phyloP scores from a whole-genome alignment of 2,888 invertebrate species.

The Tipula unca region DNA sequence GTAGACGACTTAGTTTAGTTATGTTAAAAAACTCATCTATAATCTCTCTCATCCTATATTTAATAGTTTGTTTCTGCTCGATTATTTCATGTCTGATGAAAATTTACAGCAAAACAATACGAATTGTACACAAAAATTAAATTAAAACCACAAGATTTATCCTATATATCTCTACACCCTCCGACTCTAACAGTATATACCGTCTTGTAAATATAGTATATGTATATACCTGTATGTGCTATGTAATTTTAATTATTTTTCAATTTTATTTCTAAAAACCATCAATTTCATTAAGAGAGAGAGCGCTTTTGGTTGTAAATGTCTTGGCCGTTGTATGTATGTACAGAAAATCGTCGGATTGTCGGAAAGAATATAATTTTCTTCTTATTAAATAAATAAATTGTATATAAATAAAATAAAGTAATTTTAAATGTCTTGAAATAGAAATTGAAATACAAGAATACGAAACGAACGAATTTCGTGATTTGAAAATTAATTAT shows the following conservation, averaged over 20 bases:
- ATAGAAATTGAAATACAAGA: not conserved
- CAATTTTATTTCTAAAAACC: not conserved
- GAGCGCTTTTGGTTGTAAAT: not conserved
- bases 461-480: not conserved
- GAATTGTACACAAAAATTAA: not conserved
- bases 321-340: not conserved
- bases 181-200: not conserved
- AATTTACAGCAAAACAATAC: not conserved
- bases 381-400: not conserved
- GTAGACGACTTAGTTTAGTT: not conserved
- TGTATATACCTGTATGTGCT: not conserved
- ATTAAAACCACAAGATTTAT: conserved; percentile 14
- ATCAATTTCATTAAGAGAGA: not conserved
- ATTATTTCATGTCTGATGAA: not conserved
- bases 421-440: not conserved
- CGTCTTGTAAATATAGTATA: not conserved
- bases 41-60: not conserved
- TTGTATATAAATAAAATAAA: not conserved
- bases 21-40: not conserved
- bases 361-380: not conserved
- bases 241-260: not conserved
- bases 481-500: conserved; percentile 2
- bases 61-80: not conserved
- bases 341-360: not conserved
- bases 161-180: not conserved